These are phyloP conservation scores for Cuculus canorus DNA, from an alignment of 2,797 vertebrate species.

Conservation along the genomic window DNA sequence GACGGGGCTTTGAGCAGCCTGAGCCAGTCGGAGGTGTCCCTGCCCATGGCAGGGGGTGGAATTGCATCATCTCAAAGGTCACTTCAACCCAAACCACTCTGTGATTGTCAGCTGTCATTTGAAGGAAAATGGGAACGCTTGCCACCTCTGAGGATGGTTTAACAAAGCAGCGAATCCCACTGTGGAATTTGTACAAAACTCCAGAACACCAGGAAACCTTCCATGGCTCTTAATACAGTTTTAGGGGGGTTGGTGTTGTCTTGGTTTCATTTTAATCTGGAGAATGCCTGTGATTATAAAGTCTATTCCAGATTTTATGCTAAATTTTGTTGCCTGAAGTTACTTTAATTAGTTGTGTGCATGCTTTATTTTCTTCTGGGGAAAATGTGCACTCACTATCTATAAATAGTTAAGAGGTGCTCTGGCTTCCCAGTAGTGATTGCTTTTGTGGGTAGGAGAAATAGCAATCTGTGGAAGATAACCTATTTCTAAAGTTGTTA, in stretches of 20 bases:
- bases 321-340: neutral
- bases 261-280: neutral
- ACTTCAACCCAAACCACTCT: too few species aligned
- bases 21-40: too few species aligned
- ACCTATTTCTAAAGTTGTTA: neutral
- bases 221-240: neutral
- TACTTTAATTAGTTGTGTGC: neutral
- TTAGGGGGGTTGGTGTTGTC: neutral
- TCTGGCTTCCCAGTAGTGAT: neutral
- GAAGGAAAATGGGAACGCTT: neutral
- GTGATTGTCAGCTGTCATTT: neutral
- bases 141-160: neutral
- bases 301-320: neutral
- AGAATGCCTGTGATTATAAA: neutral
- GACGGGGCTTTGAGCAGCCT: too few species aligned
- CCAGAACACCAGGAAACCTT: neutral
- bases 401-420: neutral
- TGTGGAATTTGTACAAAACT: neutral
- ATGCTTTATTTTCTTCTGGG: neutral
- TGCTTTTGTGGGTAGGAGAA: neutral
- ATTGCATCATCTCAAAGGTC: too few species aligned
- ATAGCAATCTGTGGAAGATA: neutral
- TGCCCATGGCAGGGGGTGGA: too few species aligned
- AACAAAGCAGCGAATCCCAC: neutral
- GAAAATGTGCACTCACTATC: neutral